Evolutionary conservation across 2,888 invertebrate species (phyloP).

Genomic region (Drosophila subquinaria): DNA sequence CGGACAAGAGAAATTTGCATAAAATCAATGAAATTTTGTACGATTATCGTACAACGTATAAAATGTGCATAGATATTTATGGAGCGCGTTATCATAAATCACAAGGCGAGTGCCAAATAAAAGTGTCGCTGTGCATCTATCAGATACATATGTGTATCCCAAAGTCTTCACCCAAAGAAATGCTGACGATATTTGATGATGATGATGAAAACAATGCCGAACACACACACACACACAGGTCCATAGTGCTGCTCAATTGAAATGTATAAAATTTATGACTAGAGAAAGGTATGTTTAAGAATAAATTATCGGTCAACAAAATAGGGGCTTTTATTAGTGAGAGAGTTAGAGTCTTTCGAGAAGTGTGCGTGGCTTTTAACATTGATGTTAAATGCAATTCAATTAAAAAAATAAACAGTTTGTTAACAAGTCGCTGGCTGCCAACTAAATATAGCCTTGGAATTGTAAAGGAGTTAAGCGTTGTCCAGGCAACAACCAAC

Average conservation of each 20-base stretch:
- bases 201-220: constrained; percentile 63
- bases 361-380: constrained; percentile 9
- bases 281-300: constrained; percentile 40
- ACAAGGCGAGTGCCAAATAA: constrained; percentile 66
- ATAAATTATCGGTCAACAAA: constrained; percentile 57
- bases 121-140: constrained; percentile 70
- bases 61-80: constrained; percentile 63
- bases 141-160: constrained; percentile 39
- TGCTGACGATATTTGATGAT: constrained; percentile 56
- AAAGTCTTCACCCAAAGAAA: constrained; percentile 19
- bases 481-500: constrained; percentile 45
- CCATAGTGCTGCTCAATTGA: constrained; percentile 72
- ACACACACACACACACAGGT: constrained; percentile 33
- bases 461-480: constrained; percentile 38
- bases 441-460: constrained; percentile 50
- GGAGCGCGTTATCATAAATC: constrained; percentile 78
- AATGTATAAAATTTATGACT: constrained; percentile 70
- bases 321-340: constrained; percentile 41
- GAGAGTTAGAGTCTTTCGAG: constrained; percentile 1
- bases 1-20: constrained; percentile 67
- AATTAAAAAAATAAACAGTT: constrained; percentile 62
- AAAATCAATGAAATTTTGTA: constrained; percentile 65
- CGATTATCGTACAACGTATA: constrained; percentile 40
- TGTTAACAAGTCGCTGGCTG: constrained; percentile 46
- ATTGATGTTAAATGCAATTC: constrained; percentile 50